Base-by-base conservation (phyloP, 2,888 invertebrate genomes). In the Oscheius sp. region DNA sequence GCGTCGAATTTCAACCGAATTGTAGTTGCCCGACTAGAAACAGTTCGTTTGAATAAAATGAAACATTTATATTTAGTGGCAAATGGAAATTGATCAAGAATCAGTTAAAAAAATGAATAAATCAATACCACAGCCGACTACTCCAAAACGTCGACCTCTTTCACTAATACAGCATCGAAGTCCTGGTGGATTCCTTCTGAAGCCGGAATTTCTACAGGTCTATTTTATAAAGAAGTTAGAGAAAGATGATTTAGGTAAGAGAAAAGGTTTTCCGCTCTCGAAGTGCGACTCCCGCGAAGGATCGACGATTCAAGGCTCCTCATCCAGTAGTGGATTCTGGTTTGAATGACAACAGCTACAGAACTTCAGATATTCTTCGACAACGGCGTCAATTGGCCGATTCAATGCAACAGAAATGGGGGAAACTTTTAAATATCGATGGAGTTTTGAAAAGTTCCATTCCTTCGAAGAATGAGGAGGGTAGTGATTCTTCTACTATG, bases 151-250 rank as follows among this genome's bases (percentile, higher is more conserved):
- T 30, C 38, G 59, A 8, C 67, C 67, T 22, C 49, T 67, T 1
- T 36, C 47, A 1, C 59, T 47, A 32, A 28, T 67, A 0, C 59
- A 57, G 36, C 24, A 24, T 6, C 26, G 67, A 36, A 67, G 47
- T 33, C 67, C 67, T 8, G 59, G 54, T 20, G 65, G 67, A 17
- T 67, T 59, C 49, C 49, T 67, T 3, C 45, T 67, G 59, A 59
- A 32, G n/a, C 67, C 57, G 1, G 49, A 59, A 22, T 36, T 67
- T 17, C 9, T 47, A 9, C 32, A 59, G 49, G 67, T 45, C 20
- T 12, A 41, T 3, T 6, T 41, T 14, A 6, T 14, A 17, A 3
- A 36, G 12, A 20, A 41, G 12, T 4, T 4, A 41, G 20, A 41
- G 41, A 41, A 1, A 2, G 3, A n/a, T 2, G 17, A 26, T 30